phyloP scores from a whole-genome alignment of 1,140 invertebrate genomes.

The Zaprionus taronus region DNA sequence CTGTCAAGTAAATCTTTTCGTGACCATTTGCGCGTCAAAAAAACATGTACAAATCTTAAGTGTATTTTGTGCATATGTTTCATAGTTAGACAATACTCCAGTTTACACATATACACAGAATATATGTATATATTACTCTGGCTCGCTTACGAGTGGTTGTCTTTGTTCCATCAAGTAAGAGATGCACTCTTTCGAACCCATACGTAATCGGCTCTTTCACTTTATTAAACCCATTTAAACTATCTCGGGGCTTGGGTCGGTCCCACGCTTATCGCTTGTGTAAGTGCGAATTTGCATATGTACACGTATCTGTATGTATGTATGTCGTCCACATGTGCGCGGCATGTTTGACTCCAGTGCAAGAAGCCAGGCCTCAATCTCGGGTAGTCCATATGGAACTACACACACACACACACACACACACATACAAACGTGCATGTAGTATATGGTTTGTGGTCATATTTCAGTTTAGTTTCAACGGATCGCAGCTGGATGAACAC shows the following conservation, averaged over 20 bases:
- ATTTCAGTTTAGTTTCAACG: neutral
- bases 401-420: neutral
- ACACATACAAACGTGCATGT: neutral
- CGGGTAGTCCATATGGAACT: neutral
- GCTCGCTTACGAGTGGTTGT: neutral
- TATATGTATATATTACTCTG: neutral
- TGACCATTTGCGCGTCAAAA: neutral
- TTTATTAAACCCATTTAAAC: neutral
- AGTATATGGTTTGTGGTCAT: neutral
- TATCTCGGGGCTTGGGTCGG: neutral
- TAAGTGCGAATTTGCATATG: slow-evolving; percentile 6
- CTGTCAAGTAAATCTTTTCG: neutral
- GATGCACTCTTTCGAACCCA: neutral
- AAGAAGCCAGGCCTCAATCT: slow-evolving; percentile 5
- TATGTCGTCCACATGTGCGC: neutral
- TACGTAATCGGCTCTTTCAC: slow-evolving; percentile 1
- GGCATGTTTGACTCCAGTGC: neutral
- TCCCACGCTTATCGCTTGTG: slow-evolving; percentile 2
- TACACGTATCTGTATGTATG: neutral
- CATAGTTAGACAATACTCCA: neutral
- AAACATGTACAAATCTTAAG: neutral
- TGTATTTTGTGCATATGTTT: neutral
- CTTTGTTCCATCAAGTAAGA: neutral
- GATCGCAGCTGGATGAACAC: neutral
- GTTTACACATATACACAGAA: no score